Evolutionary conservation across 2,888 invertebrate species (phyloP).

Genomic region (Chirona hameri): DNA sequence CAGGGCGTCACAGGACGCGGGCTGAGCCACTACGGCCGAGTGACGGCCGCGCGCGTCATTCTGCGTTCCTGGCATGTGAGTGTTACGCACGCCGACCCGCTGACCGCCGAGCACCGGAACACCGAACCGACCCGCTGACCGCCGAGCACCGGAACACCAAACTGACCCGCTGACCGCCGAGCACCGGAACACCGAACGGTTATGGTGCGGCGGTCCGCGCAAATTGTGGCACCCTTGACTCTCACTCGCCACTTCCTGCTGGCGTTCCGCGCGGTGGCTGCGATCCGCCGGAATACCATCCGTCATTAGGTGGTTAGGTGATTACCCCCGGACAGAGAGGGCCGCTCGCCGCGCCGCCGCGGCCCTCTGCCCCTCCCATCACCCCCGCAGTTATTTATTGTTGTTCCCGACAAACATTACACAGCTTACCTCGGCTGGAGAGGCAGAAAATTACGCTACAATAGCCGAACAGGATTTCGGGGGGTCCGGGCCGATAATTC

Average conservation of each 20-base stretch:
- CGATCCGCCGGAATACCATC: neutral
- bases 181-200: neutral
- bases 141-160: neutral
- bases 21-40: too few relatives aligned
- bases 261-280: neutral
- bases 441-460: constrained; percentile 10
- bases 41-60: too few relatives aligned
- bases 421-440: constrained; percentile 24
- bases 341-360: neutral
- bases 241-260: neutral
- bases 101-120: neutral
- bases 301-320: neutral
- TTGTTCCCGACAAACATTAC: constrained; percentile 24
- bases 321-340: neutral
- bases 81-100: too few relatives aligned
- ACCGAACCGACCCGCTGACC: neutral
- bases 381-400: constrained; percentile 11
- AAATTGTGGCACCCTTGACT: constrained; percentile 24
- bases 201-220: neutral
- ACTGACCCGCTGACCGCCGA: neutral
- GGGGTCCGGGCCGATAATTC: neutral
- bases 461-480: neutral
- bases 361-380: neutral
- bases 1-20: too few relatives aligned
- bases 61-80: too few relatives aligned